Percentiles rank a stretch among this genome's conserved stretches.
phyloP scores from a whole-genome alignment of 2,797 vertebrate species.

The Leptoclinus maculatus region DNA sequence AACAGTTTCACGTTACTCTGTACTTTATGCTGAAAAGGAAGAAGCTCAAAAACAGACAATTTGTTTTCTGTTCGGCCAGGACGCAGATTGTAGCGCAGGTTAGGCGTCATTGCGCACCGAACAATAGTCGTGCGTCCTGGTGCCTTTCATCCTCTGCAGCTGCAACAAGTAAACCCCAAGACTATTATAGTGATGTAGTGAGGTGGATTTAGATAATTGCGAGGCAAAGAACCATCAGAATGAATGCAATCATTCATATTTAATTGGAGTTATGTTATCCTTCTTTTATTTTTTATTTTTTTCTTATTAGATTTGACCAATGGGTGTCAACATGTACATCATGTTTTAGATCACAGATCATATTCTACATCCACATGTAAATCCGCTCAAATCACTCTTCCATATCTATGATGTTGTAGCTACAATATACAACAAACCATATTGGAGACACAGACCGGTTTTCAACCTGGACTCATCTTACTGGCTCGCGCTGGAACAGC shows the following conservation, averaged over 20 bases:
- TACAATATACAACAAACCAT: neutral
- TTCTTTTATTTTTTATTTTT: neutral
- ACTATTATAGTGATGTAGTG: neutral
- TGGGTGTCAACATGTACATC: too few relatives aligned
- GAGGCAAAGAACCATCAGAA: neutral
- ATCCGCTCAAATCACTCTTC: neutral
- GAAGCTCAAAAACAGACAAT: conserved; percentile 44
- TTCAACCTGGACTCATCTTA: too few relatives aligned
- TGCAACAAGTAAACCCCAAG: neutral
- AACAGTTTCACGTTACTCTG: conserved; percentile 66
- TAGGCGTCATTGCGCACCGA: conserved; percentile 58
- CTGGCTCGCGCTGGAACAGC: neutral
- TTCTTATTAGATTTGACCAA: neutral
- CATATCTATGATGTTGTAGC: neutral
- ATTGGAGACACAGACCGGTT: neutral
- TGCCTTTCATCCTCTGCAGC: conserved; percentile 12
- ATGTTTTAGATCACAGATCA: neutral
- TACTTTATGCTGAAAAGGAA: conserved; percentile 22
- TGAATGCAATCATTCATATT: neutral
- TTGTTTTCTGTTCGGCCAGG: conserved; percentile 55
- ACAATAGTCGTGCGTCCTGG: conserved; percentile 47
- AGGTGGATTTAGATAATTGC: neutral
- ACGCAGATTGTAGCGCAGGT: conserved; percentile 45
- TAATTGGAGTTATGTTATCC: neutral
- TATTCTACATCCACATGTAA: neutral